Conservation (phyloP, 2,113 vertebrate species). For the Prolemur simus region DNA sequence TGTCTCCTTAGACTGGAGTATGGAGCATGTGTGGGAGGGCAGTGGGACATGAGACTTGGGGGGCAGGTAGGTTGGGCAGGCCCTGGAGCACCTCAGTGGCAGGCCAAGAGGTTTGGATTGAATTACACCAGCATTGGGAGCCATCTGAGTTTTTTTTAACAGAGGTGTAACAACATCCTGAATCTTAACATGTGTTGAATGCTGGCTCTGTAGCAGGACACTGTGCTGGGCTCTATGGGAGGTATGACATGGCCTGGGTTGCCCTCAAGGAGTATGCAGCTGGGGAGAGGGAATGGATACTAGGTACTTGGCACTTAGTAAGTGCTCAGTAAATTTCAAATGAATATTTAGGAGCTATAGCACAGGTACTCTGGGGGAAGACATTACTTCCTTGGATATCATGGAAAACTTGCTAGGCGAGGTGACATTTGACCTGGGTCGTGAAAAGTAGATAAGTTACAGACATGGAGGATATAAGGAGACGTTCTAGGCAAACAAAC, state of each 20-base stretch:
- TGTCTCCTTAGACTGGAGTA: neutral
- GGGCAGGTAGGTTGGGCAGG: neutral
- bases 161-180: neutral
- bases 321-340: neutral
- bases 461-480: neutral
- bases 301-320: neutral
- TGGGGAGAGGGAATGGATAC: neutral
- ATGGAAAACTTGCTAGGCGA: neutral
- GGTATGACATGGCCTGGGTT: no score
- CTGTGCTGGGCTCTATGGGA: neutral
- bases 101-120: neutral
- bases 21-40: fast-evolving
- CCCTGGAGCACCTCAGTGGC: neutral
- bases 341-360: neutral
- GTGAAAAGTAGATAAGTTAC: neutral
- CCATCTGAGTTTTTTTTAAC: neutral
- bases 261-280: neutral
- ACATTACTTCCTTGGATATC: neutral
- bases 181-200: neutral
- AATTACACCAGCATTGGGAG: neutral
- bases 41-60: neutral
- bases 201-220: neutral
- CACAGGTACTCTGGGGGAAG: neutral
- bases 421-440: neutral
- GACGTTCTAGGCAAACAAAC: neutral